A percentile compares a stretch with the other conserved stretches of the same genome.
phyloP scores from a whole-genome alignment of 2,888 invertebrate species.

The Mythimna pallens region DNA sequence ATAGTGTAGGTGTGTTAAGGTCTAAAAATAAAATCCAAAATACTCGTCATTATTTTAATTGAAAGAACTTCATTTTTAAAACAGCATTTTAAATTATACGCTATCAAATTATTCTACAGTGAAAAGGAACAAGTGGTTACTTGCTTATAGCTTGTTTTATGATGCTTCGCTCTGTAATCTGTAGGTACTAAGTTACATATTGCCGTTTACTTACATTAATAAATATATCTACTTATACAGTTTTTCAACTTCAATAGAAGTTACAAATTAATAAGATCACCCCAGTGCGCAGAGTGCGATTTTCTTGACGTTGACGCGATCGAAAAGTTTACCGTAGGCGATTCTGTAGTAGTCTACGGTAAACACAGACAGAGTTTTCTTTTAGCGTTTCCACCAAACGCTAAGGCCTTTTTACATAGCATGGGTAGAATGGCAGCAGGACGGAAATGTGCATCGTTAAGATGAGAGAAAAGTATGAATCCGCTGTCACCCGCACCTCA shows the following conservation, averaged over 20 bases:
- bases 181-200: neutral
- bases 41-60: conserved; percentile 71
- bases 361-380: too few relatives aligned
- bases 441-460: too few relatives aligned
- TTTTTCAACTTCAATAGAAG: neutral
- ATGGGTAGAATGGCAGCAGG: too few relatives aligned
- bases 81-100: conserved; percentile 71
- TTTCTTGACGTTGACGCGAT: too few relatives aligned
- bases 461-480: too few relatives aligned
- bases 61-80: conserved; percentile 72
- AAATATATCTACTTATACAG: neutral
- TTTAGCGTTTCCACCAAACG: too few relatives aligned
- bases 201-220: conserved; percentile 10
- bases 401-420: too few relatives aligned
- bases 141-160: neutral
- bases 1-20: neutral
- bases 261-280: neutral
- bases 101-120: conserved; percentile 64
- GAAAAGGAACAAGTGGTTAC: conserved; percentile 39
- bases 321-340: too few relatives aligned
- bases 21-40: conserved; percentile 39
- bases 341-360: too few relatives aligned
- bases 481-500: too few relatives aligned
- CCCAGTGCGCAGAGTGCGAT: neutral
- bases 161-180: conserved; percentile 17